Evolutionary conservation across 1,140 invertebrate species (phyloP).

Genomic region (Heliconius eleuchia): DNA sequence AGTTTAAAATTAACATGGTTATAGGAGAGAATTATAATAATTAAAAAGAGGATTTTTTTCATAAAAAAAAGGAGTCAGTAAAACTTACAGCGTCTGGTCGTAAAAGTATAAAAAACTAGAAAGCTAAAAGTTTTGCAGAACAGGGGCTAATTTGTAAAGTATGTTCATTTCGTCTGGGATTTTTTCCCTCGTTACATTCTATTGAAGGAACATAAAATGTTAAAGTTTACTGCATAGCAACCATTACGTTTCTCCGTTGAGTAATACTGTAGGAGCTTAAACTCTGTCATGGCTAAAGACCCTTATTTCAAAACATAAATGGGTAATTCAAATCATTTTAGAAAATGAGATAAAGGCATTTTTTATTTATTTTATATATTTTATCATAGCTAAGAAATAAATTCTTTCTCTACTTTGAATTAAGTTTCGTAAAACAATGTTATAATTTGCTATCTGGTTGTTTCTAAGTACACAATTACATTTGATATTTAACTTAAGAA

Average conservation of each 20-base stretch:
- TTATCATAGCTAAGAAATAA: not conserved
- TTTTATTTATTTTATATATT: not conserved
- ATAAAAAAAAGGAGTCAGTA: not conserved
- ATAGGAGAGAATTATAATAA: not conserved
- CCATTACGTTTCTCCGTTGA: slow-evolving; percentile 31
- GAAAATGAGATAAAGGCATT: not conserved
- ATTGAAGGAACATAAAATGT: slow-evolving; percentile 38
- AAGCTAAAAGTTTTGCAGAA: slow-evolving; percentile 21
- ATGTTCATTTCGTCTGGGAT: slow-evolving; percentile 23
- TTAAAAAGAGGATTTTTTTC: not conserved
- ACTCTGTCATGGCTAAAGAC: slow-evolving; percentile 30
- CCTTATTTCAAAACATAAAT: slow-evolving; percentile 27
- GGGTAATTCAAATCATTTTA: slow-evolving; percentile 19
- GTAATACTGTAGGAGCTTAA: slow-evolving; percentile 33
- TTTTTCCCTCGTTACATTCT: slow-evolving; percentile 36
- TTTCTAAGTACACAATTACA: not conserved
- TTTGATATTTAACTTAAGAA: not conserved
- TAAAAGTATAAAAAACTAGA: slow-evolving; percentile 16
- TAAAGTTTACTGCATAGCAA: slow-evolving; percentile 32
- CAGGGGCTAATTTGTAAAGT: slow-evolving; percentile 32
- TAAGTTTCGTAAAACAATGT: not conserved
- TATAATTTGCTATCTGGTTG: not conserved
- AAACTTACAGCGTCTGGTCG: slow-evolving; percentile 21
- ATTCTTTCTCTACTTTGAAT: not conserved
- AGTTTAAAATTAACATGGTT: too few species aligned